Percentiles rank a stretch among this genome's conserved stretches.
phyloP scores from a whole-genome alignment of 2,797 vertebrate species.

The Ceyx erithaca region DNA sequence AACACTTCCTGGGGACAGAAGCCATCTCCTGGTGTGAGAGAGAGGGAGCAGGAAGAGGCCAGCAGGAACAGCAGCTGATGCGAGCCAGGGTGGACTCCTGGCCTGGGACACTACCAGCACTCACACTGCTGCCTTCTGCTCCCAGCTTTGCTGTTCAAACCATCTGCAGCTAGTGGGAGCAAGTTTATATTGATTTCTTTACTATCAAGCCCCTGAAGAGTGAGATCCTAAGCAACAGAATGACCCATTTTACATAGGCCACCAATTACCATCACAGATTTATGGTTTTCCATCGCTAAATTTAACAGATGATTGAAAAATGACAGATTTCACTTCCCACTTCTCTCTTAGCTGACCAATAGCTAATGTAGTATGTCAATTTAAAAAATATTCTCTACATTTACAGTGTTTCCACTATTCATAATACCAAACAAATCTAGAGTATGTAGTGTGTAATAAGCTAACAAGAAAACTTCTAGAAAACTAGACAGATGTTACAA shows the following conservation, averaged over 20 bases:
- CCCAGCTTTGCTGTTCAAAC: background rate
- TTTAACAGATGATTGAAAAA: conserved; percentile 10
- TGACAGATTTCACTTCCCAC: background rate
- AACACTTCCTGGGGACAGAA: background rate
- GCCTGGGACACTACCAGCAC: no score
- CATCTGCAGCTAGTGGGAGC: background rate
- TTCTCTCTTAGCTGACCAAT: background rate
- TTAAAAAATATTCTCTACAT: background rate
- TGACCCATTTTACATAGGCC: background rate
- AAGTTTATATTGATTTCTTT: background rate
- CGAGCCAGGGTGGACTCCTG: rapidly evolving
- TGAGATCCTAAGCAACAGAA: background rate
- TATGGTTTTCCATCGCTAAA: background rate
- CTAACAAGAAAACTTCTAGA: conserved; percentile 14
- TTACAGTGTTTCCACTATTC: background rate
- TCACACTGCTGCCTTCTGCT: background rate
- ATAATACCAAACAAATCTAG: background rate
- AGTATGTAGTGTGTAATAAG: background rate
- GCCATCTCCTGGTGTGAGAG: background rate
- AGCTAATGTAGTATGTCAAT: background rate
- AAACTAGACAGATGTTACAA: conserved; percentile 1
- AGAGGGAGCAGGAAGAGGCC: no score
- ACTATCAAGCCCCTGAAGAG: background rate
- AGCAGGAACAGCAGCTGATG: background rate
- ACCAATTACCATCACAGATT: background rate